phyloP scores from a whole-genome alignment of 2,888 invertebrate genomes.

The Drosophila tripunctata region DNA sequence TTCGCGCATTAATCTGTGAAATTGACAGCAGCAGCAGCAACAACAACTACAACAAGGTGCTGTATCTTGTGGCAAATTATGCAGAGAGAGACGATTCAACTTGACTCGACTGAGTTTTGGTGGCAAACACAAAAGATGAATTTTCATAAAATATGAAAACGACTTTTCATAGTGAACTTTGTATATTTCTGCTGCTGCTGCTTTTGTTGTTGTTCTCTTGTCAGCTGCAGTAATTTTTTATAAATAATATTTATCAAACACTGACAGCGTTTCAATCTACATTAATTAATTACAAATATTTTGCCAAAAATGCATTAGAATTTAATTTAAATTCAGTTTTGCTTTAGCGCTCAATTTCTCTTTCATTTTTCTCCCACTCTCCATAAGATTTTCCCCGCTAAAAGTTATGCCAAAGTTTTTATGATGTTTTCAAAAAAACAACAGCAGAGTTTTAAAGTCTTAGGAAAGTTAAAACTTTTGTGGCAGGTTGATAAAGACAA shows the following conservation, averaged over 20 bases:
- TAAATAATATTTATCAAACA: constrained; percentile 19
- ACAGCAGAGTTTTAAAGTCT: constrained; percentile 38
- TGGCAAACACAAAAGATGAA: constrained; percentile 58
- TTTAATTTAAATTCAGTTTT: constrained; percentile 5
- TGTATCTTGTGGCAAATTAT: constrained; percentile 23
- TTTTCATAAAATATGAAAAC: constrained; percentile 63
- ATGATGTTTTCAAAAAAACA: constrained; percentile 12
- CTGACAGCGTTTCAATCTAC: constrained; percentile 30
- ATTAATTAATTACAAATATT: constrained; percentile 46
- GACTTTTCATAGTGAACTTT: constrained; percentile 53
- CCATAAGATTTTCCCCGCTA: background rate
- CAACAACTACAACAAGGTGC: constrained; percentile 4
- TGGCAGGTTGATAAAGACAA: constrained; percentile 27
- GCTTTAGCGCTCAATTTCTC: background rate
- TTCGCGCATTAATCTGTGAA: constrained; percentile 75
- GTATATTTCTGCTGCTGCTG: constrained; percentile 2
- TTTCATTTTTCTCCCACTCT: background rate
- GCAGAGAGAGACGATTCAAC: constrained; percentile 18
- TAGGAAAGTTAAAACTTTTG: constrained; percentile 31
- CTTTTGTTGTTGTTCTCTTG: constrained; percentile 9
- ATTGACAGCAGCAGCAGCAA: constrained; percentile 63
- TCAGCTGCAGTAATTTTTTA: constrained; percentile 42
- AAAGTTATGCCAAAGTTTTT: constrained; percentile 25
- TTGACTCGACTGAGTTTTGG: background rate
- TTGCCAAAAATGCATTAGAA: background rate